phyloP scores from a whole-genome alignment of 1,140 invertebrate genomes.

The Xylocopa sonorina region DNA sequence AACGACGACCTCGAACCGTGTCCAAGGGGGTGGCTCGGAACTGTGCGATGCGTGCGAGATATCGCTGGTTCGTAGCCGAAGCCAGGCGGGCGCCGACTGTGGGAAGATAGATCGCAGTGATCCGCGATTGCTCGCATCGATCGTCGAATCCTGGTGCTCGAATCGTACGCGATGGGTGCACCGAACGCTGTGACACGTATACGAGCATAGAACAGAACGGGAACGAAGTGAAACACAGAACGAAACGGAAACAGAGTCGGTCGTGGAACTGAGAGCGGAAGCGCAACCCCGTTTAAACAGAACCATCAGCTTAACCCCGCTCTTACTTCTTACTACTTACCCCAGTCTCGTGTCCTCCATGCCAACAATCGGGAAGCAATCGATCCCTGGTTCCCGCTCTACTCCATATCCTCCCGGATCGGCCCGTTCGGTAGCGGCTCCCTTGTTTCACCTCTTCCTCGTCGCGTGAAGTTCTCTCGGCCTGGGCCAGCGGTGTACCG shows the following conservation, averaged over 20 bases:
- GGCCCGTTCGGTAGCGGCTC: constrained; percentile 5
- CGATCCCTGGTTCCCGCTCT: constrained; percentile 60
- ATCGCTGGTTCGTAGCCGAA: constrained; percentile 3
- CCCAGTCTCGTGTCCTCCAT: constrained; percentile 63
- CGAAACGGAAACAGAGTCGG: neutral
- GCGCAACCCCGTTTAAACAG: constrained; percentile 2
- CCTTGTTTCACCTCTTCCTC: neutral
- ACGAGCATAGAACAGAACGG: neutral
- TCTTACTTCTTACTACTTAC: constrained; percentile 41
- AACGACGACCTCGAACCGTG: constrained; percentile 6
- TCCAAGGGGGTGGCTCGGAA: neutral
- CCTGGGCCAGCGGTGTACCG: constrained; percentile 48
- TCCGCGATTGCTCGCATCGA: constrained; percentile 6
- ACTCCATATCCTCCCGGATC: constrained; percentile 55
- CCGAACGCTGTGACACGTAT: no score
- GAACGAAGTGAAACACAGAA: neutral
- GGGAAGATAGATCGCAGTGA: constrained; percentile 15
- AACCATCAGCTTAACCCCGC: neutral
- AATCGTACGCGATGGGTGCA: neutral
- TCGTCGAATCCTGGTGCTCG: constrained; percentile 23
- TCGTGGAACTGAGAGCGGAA: neutral
- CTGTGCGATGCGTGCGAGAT: neutral
- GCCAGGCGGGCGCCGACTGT: neutral
- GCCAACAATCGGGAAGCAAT: constrained; percentile 61
- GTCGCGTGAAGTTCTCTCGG: constrained; percentile 13